phyloP scores from a whole-genome alignment of 1,140 invertebrate species.

The Cydia fagiglandana region DNA sequence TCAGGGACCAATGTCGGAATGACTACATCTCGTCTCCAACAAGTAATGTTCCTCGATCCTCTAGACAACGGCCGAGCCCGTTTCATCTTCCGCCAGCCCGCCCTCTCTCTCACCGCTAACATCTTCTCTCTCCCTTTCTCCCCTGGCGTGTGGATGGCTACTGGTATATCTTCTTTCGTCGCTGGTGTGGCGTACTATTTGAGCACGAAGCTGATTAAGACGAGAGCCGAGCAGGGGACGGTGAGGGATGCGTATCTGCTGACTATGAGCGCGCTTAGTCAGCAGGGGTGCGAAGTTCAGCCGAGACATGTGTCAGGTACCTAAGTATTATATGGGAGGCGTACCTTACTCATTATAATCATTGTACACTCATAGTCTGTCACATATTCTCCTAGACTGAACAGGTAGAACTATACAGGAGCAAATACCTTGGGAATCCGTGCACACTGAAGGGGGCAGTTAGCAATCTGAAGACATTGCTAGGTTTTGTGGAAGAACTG shows the following conservation, averaged over 20 bases:
- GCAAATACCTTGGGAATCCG: no score
- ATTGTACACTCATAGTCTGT: no score
- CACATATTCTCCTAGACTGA: no score
- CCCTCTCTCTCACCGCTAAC: conserved; percentile 80
- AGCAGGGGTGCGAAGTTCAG: conserved; percentile 76
- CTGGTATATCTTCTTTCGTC: not conserved
- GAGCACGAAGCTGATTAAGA: not conserved
- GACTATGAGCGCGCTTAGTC: conserved; percentile 74
- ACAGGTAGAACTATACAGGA: no score
- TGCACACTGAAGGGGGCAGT: no score
- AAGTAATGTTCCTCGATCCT: conserved; percentile 46
- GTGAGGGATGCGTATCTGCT: conserved; percentile 67
- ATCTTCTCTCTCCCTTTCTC: conserved; percentile 79
- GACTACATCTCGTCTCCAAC: not conserved
- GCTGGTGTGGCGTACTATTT: not conserved
- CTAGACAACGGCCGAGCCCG: conserved; percentile 75
- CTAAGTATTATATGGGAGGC: no score
- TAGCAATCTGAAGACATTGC: no score
- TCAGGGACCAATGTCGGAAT: conserved; percentile 10
- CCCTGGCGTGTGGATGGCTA: not conserved
- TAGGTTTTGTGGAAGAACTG: no score
- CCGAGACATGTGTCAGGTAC: conserved; percentile 68
- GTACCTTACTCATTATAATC: no score
- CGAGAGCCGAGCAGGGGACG: not conserved
- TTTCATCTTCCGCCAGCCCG: conserved; percentile 78